A percentile compares a stretch with the other conserved stretches of the same genome.
These are phyloP conservation scores for Drosophila takahashii DNA, from an alignment of 1,140 invertebrate species.

Conservation along the genomic window DNA sequence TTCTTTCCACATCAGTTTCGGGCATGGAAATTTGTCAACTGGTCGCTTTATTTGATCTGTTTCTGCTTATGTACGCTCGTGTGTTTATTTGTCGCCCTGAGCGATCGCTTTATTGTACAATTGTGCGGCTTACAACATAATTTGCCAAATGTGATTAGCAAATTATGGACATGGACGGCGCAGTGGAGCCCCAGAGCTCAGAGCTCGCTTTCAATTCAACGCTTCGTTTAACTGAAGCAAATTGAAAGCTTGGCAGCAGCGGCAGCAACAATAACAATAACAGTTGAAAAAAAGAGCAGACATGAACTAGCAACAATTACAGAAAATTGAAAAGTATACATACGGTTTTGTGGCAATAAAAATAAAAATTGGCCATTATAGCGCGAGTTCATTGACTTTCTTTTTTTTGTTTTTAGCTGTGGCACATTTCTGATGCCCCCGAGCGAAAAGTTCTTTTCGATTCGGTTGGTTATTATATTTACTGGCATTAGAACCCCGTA, in stretches of 20 bases:
- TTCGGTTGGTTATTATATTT: conserved; percentile 14
- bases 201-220: conserved; percentile 79
- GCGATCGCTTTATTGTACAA: conserved; percentile 71
- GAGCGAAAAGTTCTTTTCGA: conserved; percentile 16
- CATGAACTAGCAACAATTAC: conserved; percentile 65
- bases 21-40: conserved; percentile 75
- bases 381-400: conserved; percentile 59
- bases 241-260: conserved; percentile 65
- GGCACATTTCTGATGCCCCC: conserved; percentile 37
- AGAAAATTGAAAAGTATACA: conserved; percentile 74
- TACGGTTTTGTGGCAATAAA: conserved; percentile 65
- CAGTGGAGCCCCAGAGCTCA: background rate
- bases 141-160: conserved; percentile 82
- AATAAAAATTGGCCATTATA: conserved; percentile 67
- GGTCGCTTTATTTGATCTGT: conserved; percentile 23
- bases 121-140: conserved; percentile 76
- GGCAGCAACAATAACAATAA: too few relatives aligned
- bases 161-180: conserved; percentile 59
- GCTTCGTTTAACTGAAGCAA: conserved; percentile 79
- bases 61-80: conserved; percentile 23
- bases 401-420: conserved; percentile 49
- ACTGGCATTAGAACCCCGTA: conserved; percentile 24
- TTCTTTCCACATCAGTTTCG: conserved; percentile 56
- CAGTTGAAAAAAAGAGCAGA: conserved; percentile 6
- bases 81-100: conserved; percentile 22